Conservation (phyloP, 2,113 vertebrate genomes). For the Hippoglossus stenolepis region DNA sequence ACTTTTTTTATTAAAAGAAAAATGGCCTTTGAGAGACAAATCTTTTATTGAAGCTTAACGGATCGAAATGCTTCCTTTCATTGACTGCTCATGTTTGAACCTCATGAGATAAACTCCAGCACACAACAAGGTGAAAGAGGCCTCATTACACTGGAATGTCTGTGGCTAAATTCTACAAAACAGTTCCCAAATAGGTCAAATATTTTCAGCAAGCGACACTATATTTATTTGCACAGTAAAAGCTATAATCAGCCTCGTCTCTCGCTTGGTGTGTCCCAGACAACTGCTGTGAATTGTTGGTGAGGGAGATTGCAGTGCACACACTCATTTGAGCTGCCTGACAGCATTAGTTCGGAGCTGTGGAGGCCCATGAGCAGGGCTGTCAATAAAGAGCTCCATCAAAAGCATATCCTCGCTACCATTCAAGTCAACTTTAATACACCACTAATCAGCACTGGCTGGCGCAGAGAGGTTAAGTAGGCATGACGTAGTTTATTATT, state of each 20-base stretch:
- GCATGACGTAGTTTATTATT: constrained; percentile 68
- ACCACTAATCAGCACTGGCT: constrained; percentile 66
- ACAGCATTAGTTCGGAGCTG: constrained; percentile 42
- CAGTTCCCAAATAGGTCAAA: background rate
- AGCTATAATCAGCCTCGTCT: constrained; percentile 51
- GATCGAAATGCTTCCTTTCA: background rate
- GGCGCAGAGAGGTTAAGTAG: constrained; percentile 45
- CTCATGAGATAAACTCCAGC: background rate
- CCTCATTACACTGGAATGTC: constrained; percentile 6
- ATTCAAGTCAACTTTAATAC: constrained; percentile 33
- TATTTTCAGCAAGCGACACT: constrained; percentile 21
- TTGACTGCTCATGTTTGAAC: background rate
- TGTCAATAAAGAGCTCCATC: constrained; percentile 50
- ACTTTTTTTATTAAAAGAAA: background rate
- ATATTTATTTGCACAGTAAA: constrained; percentile 43
- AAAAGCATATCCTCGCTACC: constrained; percentile 22
- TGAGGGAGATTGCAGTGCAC: constrained; percentile 50
- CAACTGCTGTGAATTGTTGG: constrained; percentile 17
- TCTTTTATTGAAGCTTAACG: background rate
- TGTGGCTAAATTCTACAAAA: background rate
- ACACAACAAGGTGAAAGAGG: background rate
- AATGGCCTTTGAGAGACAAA: background rate
- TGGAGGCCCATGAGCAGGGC: constrained; percentile 33
- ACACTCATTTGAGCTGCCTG: constrained; percentile 15
- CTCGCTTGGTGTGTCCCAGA: constrained; percentile 14